A percentile compares a stretch with the other conserved stretches of the same genome.
Evolutionary conservation across 1,140 invertebrate species (phyloP).

Genomic region (Hormaphis cornu): DNA sequence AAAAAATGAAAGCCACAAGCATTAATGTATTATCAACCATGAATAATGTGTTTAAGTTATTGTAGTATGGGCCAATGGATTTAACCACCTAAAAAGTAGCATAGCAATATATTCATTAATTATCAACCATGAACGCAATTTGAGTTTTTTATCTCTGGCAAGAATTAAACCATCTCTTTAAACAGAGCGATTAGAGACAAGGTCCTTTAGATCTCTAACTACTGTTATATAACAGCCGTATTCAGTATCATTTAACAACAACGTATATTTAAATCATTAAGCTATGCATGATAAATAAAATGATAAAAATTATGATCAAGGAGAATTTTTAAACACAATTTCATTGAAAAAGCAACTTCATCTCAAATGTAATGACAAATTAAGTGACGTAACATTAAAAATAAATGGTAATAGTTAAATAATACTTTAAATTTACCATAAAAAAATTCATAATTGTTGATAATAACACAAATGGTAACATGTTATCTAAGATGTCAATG

Average conservation of each 20-base stretch:
- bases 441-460: conserved; percentile 9
- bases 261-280: too few relatives aligned
- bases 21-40: background rate
- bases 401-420: too few relatives aligned
- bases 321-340: too few relatives aligned
- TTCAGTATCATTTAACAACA: too few relatives aligned
- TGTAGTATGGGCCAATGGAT: background rate
- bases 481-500: conserved; percentile 60
- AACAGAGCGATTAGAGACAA: too few relatives aligned
- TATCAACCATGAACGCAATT: background rate
- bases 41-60: background rate
- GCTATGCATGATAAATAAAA: too few relatives aligned
- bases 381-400: too few relatives aligned
- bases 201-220: too few relatives aligned
- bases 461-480: conserved; percentile 49
- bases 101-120: background rate
- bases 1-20: background rate
- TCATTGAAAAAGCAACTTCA: too few relatives aligned
- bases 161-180: background rate
- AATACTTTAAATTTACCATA: conserved; percentile 33
- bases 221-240: too few relatives aligned
- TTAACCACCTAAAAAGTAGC: background rate
- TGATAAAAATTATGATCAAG: too few relatives aligned
- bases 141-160: background rate
- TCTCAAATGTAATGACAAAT: too few relatives aligned